Conservation (phyloP, 2,888 invertebrate species). For the Agonopterix heracliana region DNA sequence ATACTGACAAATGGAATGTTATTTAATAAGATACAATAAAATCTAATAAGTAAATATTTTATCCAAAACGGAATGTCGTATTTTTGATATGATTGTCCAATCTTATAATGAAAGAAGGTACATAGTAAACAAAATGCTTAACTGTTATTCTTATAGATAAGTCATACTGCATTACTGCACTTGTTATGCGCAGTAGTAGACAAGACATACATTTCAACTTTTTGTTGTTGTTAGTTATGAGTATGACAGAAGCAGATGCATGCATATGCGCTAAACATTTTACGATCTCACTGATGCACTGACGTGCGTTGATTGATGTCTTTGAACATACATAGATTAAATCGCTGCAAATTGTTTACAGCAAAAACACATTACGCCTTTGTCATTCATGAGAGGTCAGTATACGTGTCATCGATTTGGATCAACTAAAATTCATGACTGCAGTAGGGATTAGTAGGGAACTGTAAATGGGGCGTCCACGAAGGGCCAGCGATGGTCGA, state of each 20-base stretch:
- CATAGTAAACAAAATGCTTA: too few relatives aligned
- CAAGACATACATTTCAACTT: neutral
- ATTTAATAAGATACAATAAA: constrained; percentile 8
- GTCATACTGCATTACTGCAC: too few relatives aligned
- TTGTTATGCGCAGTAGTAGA: neutral
- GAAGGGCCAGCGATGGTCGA: too few relatives aligned
- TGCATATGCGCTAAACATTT: neutral
- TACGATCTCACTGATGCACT: neutral
- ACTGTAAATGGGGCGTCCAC: too few relatives aligned
- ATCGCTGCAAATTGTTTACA: neutral
- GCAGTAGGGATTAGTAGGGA: too few relatives aligned
- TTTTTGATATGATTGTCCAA: constrained; percentile 16
- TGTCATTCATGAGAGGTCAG: too few relatives aligned
- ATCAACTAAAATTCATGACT: too few relatives aligned
- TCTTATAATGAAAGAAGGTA: neutral
- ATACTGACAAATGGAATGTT: constrained; percentile 47
- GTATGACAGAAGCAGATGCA: neutral
- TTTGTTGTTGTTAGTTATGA: neutral
- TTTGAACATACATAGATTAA: constrained; percentile 3
- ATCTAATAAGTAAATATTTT: neutral
- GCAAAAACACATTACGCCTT: too few relatives aligned
- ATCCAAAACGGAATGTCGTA: constrained; percentile 19
- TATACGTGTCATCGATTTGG: too few relatives aligned
- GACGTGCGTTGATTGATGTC: constrained; percentile 2
- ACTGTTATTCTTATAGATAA: too few relatives aligned